Evolutionary conservation across 1,140 invertebrate genomes (phyloP).

Genomic region (Rhyzopertha dominica): DNA sequence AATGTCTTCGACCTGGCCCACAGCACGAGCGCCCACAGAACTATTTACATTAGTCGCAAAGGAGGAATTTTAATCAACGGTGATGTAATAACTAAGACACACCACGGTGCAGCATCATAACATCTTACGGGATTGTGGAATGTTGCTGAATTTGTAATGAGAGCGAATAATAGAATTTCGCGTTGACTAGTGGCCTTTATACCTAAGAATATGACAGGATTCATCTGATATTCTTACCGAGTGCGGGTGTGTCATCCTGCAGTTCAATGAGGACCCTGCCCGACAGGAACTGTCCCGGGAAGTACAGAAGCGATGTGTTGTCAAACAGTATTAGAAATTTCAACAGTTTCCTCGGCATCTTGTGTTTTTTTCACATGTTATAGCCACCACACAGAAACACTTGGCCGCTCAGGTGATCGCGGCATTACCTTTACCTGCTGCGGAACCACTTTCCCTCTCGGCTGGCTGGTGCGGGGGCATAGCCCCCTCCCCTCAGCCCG

Average conservation of each 20-base stretch:
- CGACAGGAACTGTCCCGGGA: slow-evolving; percentile 86
- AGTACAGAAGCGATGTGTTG: slow-evolving; percentile 87
- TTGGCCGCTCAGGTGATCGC: slow-evolving; percentile 10
- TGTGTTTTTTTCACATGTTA: slow-evolving; percentile 26
- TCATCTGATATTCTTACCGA: slow-evolving; percentile 55
- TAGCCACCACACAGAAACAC: slow-evolving; percentile 2
- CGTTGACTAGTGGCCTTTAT: slow-evolving; percentile 9
- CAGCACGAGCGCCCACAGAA: no score
- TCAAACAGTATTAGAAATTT: slow-evolving; percentile 93
- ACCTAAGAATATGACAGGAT: slow-evolving; percentile 17
- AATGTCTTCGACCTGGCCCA: no score
- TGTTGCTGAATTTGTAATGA: slow-evolving; percentile 14
- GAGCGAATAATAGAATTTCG: slow-evolving; percentile 15
- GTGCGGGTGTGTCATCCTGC: slow-evolving; percentile 86
- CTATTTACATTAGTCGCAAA: no score
- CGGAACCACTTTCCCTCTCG: slow-evolving; percentile 24
- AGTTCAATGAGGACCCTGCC: slow-evolving; percentile 87
- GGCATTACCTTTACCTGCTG: slow-evolving; percentile 19
- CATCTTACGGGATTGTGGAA: slow-evolving; percentile 11
- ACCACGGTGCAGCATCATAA: no score
- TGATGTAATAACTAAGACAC: no score
- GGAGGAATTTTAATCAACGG: no score
- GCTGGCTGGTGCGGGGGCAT: slow-evolving; percentile 15
- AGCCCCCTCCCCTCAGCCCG: slow-evolving; percentile 7
- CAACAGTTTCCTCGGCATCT: slow-evolving; percentile 79